Base-by-base conservation (phyloP, 1,140 invertebrate genomes). In the Sycophaga agraensis region DNA sequence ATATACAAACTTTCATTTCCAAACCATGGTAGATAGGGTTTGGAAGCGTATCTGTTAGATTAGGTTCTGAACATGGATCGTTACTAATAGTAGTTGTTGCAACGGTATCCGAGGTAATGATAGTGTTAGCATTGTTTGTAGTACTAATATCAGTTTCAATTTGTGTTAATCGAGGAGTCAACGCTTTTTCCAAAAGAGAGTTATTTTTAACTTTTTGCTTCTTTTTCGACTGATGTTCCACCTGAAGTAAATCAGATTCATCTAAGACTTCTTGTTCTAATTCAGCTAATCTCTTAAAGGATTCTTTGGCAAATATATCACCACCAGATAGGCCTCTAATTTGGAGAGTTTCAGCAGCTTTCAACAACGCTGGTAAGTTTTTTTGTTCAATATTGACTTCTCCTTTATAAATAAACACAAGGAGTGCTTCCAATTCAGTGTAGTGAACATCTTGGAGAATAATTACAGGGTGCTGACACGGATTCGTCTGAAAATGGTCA, bases 321-420 rank as follows among this genome's bases (percentile, higher is more conserved):
- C 72, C 81, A 12, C 84, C 84, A 1, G 85, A 86, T 14, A 88
- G 71, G 4, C 86, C 86, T 68, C 84, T 83, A 58, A 88, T 87
- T 70, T 86, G 84, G 19, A 88, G 68, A 0, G 83, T 83, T 68
- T 87, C 85, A 7, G 87, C 87, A 37, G 86, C 85, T 69, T 86
- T 85, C 40, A 88, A 71, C 2, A 88, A 72, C 8, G 83, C 77
- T 21, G 85, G 84, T 58, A 88, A 74, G 72, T 86, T 86, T 63
- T 86, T 83, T 58, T 88, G 85, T 45, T 85, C 84, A 19, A 88
- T 87, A 75, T 86, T 87, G 4, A 88, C 86, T 72, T 87, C 87
- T 14, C 87, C 87, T 67, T 86, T 87, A 61, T 88, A 88, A 74
- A 88, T 86, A 74, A 87, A 88, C 66, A 82, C 83, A 48, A 88